phyloP scores from a whole-genome alignment of 2,888 invertebrate genomes.

The Pristionchus fissidentatus region DNA sequence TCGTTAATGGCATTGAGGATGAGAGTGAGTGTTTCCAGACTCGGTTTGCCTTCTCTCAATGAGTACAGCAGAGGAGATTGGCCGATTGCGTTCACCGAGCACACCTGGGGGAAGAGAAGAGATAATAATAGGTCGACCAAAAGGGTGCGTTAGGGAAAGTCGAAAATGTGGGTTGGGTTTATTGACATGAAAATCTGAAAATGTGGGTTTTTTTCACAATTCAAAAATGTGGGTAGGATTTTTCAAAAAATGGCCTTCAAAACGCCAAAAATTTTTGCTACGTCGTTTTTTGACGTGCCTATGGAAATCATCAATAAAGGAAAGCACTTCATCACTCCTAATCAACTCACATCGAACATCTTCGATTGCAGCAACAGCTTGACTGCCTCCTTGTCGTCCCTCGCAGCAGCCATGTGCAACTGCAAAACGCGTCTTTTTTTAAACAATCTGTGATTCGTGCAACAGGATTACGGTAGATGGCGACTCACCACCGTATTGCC shows the following conservation, averaged over 20 bases:
- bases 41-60: constrained; percentile 18
- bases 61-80: constrained; percentile 36
- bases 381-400: constrained; percentile 43
- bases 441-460: not conserved
- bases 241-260: too few relatives aligned
- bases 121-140: not conserved
- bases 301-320: too few relatives aligned
- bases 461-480: not conserved
- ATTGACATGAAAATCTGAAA: too few relatives aligned
- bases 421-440: not conserved
- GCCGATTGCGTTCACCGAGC: constrained; percentile 32
- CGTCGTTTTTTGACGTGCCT: too few relatives aligned
- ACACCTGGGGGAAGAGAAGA: constrained; percentile 12
- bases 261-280: too few relatives aligned
- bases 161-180: too few relatives aligned
- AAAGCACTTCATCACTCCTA: too few relatives aligned
- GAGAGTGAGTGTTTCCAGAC: constrained; percentile 26
- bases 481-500: constrained; percentile 39
- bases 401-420: constrained; percentile 33
- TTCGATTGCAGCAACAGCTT: not conserved
- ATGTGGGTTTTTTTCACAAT: too few relatives aligned
- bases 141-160: not conserved
- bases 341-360: constrained; percentile 11
- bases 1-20: constrained; percentile 38
- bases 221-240: too few relatives aligned